Evolutionary conservation across 2,888 invertebrate species (phyloP), one percentile per base, ranked within the genome.

Genomic region (Blera fallax): DNA sequence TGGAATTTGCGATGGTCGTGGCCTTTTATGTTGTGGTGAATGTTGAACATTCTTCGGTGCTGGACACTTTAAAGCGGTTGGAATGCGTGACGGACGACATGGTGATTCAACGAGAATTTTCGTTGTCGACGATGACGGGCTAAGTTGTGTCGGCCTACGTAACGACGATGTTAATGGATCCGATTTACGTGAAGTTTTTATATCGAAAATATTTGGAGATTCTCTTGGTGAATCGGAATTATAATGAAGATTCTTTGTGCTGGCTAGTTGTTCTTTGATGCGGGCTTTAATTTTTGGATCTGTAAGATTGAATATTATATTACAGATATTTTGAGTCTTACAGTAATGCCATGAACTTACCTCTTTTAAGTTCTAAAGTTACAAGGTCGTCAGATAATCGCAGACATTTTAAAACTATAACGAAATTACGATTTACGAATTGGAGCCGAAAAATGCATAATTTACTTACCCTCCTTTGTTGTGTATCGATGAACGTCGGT

Each of bases 351-450:
- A 24, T 24, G n/a, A 40, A 74, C 95, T 95, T 94, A 97, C 97
- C 97, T 95, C 97, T 95, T 94, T 95, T 96, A 92, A 98, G 94
- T 94, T 96, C 96, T 93, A 98, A 93, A 91, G 96, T 97, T 91
- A 98, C 97, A 90, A 97, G 96, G 94, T 97, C 97, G 93, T 96
- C 95, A 89, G 97, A 97, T 91, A 98, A 94, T 92, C 97, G 96
- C 92, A 98, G 95, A 94, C 97, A 97, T 96, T 97, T 97, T 94
- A 97, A 94, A 93, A 97, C 97, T 97, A 95, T 90, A 95, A 95
- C 93, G 91, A 90, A 89, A 90, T 77, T 73, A 77, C n/a, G 87
- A 90, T 88, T 87, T 87, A 83, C 88, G n/a, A n/a, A 80, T 85
- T 70, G 65, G 50, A 74, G 56, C 29, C 10, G 18, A 16, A n/a